Evolutionary conservation across 2,797 vertebrate genomes (phyloP), one percentile per base, ranked within the genome.

Genomic region (Gadopsis bispinosus): DNA sequence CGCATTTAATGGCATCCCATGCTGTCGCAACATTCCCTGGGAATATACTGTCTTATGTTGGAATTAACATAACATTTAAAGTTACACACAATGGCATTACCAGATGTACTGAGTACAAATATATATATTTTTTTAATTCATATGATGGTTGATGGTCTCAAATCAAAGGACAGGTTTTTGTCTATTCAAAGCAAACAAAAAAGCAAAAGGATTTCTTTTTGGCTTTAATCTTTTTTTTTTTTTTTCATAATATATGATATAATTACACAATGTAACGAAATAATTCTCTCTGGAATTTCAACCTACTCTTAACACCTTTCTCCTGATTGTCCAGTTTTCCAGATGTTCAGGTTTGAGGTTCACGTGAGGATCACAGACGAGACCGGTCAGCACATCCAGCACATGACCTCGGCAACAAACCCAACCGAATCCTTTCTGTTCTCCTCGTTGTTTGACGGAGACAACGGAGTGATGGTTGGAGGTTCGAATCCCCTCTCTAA

Each of bases 341-440:
- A 96, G 92, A 94, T 96, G 95, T 95, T 96, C 88, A 81, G 95
- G 41, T 92, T 96, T 51, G 96, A 96, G 79, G 93, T 96, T 20
- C 95, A 96, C 17, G 74, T 96, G 58, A 90, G 95, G 69, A 95
- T 96, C 83, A 95, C 95, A 0, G 95, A 96, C 14, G 95, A 96
- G 80, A 87, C 91, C 0, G 94, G 93, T 22, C 93, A 94, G 33
- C 94, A 89, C 88, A 94, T 96, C 84, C 94, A 95, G 79, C 94
- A 95, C 86, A 93, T 95, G 88, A 90, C 74, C 61, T 66, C 90
- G 0, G 75, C 93, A 0, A 31, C 92, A 4, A 94, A 90, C 75
- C 75, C 91, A 0, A 62, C 92, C 0, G 95, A 96, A 0, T 89
- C 94, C 54, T 96, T 96, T 83, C 90, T 95, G 19, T 93, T 95